A percentile compares a stretch with the other conserved stretches of the same genome.
phyloP scores from a whole-genome alignment of 2,113 vertebrate genomes.

The Pavo muticus region DNA sequence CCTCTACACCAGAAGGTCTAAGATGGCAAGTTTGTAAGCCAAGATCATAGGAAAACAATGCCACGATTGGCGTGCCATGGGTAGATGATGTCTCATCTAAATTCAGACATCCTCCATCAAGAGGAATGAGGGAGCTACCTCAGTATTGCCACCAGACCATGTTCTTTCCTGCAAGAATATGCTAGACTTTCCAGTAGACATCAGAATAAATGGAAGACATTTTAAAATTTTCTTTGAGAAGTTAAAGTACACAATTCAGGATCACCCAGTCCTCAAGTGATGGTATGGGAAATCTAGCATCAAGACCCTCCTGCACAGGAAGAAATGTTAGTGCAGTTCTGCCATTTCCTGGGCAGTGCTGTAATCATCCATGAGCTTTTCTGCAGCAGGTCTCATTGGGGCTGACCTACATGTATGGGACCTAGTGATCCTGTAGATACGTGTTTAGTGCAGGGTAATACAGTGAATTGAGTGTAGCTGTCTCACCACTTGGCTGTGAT shows the following conservation, averaged over 20 bases:
- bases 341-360: background rate
- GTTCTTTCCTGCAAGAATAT: background rate
- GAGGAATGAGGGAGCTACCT: background rate
- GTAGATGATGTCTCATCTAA: background rate
- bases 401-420: background rate
- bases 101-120: background rate
- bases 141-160: background rate
- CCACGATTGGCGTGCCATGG: background rate
- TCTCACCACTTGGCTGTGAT: background rate
- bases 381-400: background rate
- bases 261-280: background rate
- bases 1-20: background rate
- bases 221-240: background rate
- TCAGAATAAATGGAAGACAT: background rate
- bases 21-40: background rate
- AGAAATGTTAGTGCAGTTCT: background rate
- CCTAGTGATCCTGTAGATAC: background rate
- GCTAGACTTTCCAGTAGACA: background rate
- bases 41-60: background rate
- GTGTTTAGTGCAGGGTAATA: background rate
- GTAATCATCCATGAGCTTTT: background rate
- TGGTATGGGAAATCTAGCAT: background rate
- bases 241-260: background rate
- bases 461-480: accelerated
- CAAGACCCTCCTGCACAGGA: background rate